Base-by-base conservation (phyloP, 2,797 vertebrate genomes). In the Pantherophis alleghaniensis region DNA sequence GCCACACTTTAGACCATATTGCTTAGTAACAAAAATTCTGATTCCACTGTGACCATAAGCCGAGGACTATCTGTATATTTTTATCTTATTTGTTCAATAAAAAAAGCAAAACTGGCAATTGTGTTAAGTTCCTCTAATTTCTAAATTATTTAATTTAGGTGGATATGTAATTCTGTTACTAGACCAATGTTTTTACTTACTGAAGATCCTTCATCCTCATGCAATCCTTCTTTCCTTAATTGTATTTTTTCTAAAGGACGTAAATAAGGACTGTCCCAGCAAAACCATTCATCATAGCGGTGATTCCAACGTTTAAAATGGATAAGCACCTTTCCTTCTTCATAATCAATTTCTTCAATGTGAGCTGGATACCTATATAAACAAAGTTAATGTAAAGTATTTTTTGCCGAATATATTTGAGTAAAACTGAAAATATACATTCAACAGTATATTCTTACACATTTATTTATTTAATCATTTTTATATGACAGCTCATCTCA, bases 231-330 rank as follows among this genome's bases (percentile, higher is more conserved):
- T 93, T 98, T 98, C 89, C 99, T 98, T 94, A 99, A 98, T 95
- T 99, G 98, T 95, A 99, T 98, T 96, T 99, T 98, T 97, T 99
- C 99, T 97, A 99, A 97, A 0, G 99, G 99, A 93, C 99, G 98
- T 94, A 99, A 97, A 95, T 99, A 99, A 47, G 99, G 98, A 96
- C 99, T 99, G 94, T 98, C 98, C 99, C 99, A 99, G 92, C 99
- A 99, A 96, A 99, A 99, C 99, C 99, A 99, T 95, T 99, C 99
- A 95, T 99, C 99, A 0, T 99, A 99, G 92, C 99, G 98, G 94
- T 99, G 99, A 97, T 99, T 99, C 99, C 99, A 99, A 97, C 99
- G 99, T 87, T 99, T 98, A 97, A 99, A 99, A 98, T 99, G 99
- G 95, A 99, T 98, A 88, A 99, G 98, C 26, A 99, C 99, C 97